Conservation (phyloP, 2,888 invertebrate genomes). For the Byasa hedistus region DNA sequence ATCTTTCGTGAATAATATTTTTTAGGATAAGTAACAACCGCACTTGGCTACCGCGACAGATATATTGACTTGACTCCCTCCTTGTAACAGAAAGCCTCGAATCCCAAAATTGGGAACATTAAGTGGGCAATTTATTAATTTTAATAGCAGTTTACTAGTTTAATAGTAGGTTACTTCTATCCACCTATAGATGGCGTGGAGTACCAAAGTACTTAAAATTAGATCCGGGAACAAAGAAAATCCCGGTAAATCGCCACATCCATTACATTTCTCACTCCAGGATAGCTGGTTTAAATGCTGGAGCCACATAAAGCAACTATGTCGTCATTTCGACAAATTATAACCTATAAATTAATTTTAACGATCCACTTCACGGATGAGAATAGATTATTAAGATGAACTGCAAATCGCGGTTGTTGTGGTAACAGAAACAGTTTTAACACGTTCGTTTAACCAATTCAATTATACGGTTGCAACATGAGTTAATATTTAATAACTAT, state of each 20-base stretch:
- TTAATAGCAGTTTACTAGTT: too few species aligned
- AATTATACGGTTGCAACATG: too few species aligned
- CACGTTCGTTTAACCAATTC: too few species aligned
- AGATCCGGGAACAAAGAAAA: not conserved
- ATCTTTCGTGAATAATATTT: too few species aligned
- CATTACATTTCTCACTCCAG: constrained; percentile 1
- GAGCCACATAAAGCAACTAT: constrained; percentile 7
- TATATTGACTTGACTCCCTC: too few species aligned
- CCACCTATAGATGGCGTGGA: constrained; percentile 8
- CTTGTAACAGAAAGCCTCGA: too few species aligned
- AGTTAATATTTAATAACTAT: too few species aligned
- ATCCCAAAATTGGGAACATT: too few species aligned
- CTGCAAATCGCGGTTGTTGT: not conserved
- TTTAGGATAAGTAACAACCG: too few species aligned
- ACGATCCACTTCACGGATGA: not conserved
- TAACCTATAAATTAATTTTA: constrained; percentile 23
- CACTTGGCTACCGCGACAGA: too few species aligned
- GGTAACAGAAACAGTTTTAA: not conserved
- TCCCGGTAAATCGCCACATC: constrained; percentile 5
- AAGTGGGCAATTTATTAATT: too few species aligned
- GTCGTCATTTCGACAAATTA: constrained; percentile 16
- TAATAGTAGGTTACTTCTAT: not conserved
- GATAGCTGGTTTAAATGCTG: constrained; percentile 9
- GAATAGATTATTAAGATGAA: constrained; percentile 14
- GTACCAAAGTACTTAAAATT: not conserved